phyloP scores from a whole-genome alignment of 2,113 vertebrate genomes.

The Polypterus bichir region DNA sequence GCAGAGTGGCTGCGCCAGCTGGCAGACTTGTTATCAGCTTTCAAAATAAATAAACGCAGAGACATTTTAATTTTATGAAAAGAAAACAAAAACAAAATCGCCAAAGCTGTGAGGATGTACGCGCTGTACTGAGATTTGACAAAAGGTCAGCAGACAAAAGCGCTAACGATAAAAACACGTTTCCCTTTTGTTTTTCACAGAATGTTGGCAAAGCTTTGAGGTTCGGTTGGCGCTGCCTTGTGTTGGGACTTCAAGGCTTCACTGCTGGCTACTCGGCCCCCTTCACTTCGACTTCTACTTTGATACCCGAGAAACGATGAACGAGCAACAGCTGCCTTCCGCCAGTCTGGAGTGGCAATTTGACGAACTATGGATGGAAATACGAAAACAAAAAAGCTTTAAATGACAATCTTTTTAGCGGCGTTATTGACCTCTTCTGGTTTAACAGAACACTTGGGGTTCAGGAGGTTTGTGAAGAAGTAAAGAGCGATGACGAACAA shows the following conservation, averaged over 20 bases:
- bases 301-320: conserved; percentile 43
- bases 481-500: not conserved
- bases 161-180: no score
- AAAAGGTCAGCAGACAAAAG: no score
- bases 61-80: no score
- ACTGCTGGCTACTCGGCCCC: conserved; percentile 65
- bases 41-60: no score
- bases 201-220: conserved; percentile 67
- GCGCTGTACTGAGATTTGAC: no score
- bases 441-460: not conserved
- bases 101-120: no score
- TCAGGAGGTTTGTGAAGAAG: not conserved
- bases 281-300: conserved; percentile 46
- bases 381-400: not conserved
- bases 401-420: not conserved
- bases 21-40: no score
- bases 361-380: not conserved
- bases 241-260: conserved; percentile 71
- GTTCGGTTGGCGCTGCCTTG: conserved; percentile 72
- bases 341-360: not conserved
- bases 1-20: no score
- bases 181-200: conserved; percentile 30
- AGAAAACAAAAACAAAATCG: no score
- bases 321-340: not conserved
- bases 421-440: not conserved